Evolutionary conservation across 2,888 invertebrate species (phyloP), one percentile per base, ranked within the genome.

Genomic region (Hirtodrosophila confusa): DNA sequence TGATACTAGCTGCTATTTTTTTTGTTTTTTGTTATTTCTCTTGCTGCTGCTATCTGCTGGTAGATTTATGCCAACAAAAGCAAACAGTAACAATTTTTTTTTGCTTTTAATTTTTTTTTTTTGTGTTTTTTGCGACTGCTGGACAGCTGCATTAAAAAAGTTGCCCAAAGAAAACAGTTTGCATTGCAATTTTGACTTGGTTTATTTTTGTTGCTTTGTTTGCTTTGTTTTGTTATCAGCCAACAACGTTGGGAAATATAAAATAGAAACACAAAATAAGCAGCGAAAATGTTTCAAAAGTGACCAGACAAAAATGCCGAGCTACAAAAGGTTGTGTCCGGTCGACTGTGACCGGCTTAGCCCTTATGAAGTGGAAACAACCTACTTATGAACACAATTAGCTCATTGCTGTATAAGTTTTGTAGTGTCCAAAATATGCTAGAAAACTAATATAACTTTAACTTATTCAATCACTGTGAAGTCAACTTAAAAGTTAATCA

Each of bases 1-100:
- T 79, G 75, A 78, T 71, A 83, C 70, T 64, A 44, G 50, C 33
- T 62, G 45, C 24, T 31, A 36, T 58, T 12, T 70, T 68, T 67
- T 67, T 50, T 17, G 1, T 17, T 17, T 45, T 64, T 53, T 69
- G n/a, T 39, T 58, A 29, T 65, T 44, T 10, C 12, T 56, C 50
- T 43, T 51, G 61, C 35, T 66, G 24, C 45, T 64, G 66, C 63
- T 70, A 77, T 84, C 84, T 71, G 71, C 39, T 63, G 63, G 51
- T 63, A 80, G 82, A 80, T 79, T 87, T 86, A 87, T 88, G 85
- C 73, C 78, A 78, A 86, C 79, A 85, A 77, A 88, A 72, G 69
- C 62, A 68, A 80, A 63, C 65, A 76, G 76, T 69, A 83, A 72
- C 61, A 75, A 82, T 78, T 54, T 66, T 53, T 64, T 57, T 61